Percentiles rank a stretch among this genome's conserved stretches.
These are phyloP conservation scores for Epsilonema sp. DNA, from an alignment of 2,888 invertebrate genomes.

Conservation along the genomic window DNA sequence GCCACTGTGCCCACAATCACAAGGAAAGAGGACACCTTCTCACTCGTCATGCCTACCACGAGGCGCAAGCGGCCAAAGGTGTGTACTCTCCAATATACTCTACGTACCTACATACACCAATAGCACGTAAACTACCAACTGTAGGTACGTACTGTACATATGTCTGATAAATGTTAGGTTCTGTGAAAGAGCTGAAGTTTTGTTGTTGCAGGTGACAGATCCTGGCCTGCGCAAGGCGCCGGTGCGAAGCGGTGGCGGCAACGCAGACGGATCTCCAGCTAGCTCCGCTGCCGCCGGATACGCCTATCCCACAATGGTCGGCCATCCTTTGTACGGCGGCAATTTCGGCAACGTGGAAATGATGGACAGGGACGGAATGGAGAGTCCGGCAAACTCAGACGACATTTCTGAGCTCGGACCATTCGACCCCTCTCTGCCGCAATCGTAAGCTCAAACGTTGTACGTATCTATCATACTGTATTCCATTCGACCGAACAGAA, in stretches of 20 bases:
- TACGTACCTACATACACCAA: neutral
- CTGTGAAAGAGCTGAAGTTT: no score
- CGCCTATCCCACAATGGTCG: conserved; percentile 22
- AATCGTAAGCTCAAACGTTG: conserved; percentile 10
- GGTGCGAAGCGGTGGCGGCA: conserved; percentile 12
- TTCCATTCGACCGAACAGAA: no score
- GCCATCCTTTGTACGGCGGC: conserved; percentile 18
- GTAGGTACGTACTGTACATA: no score
- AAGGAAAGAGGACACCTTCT: conserved; percentile 7
- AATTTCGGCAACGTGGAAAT: conserved; percentile 10
- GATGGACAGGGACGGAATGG: conserved; percentile 13
- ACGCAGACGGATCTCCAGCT: neutral
- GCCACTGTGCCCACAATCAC: conserved; percentile 31
- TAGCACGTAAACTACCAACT: neutral
- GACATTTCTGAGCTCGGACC: conserved; percentile 10
- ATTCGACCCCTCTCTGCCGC: conserved; percentile 8
- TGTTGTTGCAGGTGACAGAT: conserved; percentile 7
- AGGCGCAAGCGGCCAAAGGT: conserved; percentile 16
- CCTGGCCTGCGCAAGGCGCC: conserved; percentile 10
- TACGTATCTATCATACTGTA: no score
- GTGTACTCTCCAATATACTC: conserved; percentile 10
- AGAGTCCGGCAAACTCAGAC: conserved; percentile 19
- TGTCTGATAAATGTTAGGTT: no score
- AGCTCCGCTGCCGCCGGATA: conserved; percentile 7
- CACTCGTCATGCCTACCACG: conserved; percentile 8